A percentile compares a stretch with the other conserved stretches of the same genome.
Evolutionary conservation across 1,140 invertebrate species (phyloP).

Genomic region (Riptortus pedestris): DNA sequence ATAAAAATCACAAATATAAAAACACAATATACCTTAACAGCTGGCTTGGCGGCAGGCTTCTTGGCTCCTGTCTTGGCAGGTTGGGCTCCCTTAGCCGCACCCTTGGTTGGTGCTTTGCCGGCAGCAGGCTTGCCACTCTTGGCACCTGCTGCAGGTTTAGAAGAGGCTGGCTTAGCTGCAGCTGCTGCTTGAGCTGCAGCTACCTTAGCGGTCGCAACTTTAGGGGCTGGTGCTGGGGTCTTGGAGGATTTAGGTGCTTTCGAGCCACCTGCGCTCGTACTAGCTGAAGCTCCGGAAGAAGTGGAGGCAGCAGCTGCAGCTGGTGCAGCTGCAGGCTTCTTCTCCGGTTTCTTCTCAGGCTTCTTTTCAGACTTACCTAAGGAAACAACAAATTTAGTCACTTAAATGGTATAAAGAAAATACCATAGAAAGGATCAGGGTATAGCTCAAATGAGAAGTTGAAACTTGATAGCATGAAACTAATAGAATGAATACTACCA

Average conservation of each 20-base stretch:
- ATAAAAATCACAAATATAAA: too few relatives aligned
- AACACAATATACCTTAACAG: conserved; percentile 18
- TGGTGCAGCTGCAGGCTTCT: conserved; percentile 44
- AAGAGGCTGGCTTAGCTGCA: conserved; percentile 36
- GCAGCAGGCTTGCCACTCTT: conserved; percentile 39
- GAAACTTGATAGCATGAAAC: too few relatives aligned
- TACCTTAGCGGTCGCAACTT: conserved; percentile 33
- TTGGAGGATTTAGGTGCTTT: conserved; percentile 32
- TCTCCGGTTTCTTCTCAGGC: conserved; percentile 39
- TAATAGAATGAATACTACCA: too few relatives aligned
- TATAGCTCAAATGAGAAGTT: too few relatives aligned
- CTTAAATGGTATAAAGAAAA: not conserved
- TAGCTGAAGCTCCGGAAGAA: conserved; percentile 32
- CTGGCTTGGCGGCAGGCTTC: conserved; percentile 20
- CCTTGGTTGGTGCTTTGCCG: conserved; percentile 36
- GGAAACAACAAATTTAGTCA: not conserved
- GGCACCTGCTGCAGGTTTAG: conserved; percentile 38
- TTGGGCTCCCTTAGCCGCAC: conserved; percentile 38
- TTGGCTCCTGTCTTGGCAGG: conserved; percentile 38
- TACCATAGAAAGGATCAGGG: too few relatives aligned
- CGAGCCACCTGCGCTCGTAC: conserved; percentile 29
- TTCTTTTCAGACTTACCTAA: conserved; percentile 25
- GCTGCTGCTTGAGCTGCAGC: conserved; percentile 34
- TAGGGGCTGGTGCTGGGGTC: conserved; percentile 30
- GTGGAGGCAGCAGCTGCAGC: conserved; percentile 35